A percentile compares a stretch with the other conserved stretches of the same genome.
phyloP scores from a whole-genome alignment of 2,797 vertebrate species.

The Chelon labrosus region DNA sequence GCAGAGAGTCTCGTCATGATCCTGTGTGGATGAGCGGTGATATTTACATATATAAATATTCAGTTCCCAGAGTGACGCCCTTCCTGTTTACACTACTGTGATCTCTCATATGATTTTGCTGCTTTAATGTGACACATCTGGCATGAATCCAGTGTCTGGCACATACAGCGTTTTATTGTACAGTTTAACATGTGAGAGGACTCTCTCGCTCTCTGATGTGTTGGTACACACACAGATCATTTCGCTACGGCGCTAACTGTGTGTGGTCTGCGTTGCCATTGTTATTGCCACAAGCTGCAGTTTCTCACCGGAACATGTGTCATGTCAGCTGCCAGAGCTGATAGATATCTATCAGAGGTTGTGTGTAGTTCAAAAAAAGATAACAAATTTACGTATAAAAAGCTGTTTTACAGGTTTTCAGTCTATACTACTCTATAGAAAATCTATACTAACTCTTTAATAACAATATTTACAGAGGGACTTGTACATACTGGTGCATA shows the following conservation, averaged over 20 bases:
- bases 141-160: neutral
- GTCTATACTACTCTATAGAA: no score
- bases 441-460: no score
- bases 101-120: neutral
- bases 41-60: no score
- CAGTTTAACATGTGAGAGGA: no score
- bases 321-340: neutral
- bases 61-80: no score
- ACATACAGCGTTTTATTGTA: neutral
- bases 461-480: no score
- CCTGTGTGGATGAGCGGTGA: no score
- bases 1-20: no score
- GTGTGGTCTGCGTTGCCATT: slow-evolving; percentile 4
- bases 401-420: no score
- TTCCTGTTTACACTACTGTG: neutral
- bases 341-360: slow-evolving; percentile 1
- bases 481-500: no score
- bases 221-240: neutral
- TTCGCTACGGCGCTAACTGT: neutral
- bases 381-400: no score
- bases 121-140: neutral
- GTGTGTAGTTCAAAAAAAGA: no score
- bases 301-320: neutral
- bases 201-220: neutral
- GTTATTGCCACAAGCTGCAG: neutral